phyloP scores from a whole-genome alignment of 1,140 invertebrate genomes.

The Tribolium madens region DNA sequence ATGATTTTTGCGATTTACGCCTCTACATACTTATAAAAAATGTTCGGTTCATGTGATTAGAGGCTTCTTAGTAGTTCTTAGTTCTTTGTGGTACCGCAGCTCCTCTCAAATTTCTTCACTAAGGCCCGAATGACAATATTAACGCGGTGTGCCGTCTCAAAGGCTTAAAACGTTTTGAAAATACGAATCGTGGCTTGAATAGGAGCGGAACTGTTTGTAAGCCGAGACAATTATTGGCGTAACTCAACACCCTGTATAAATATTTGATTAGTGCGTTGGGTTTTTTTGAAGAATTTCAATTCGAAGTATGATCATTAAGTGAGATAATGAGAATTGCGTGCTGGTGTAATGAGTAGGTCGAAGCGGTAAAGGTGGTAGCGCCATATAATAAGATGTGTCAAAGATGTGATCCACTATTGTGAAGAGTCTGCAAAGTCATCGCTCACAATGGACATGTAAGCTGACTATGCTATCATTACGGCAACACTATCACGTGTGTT shows the following conservation, averaged over 20 bases:
- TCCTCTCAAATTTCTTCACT: constrained; percentile 4
- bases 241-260: constrained; percentile 29
- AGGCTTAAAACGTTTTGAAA: constrained; percentile 38
- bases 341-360: constrained; percentile 15
- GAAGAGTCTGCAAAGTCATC: constrained; percentile 32
- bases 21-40: not conserved
- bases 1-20: not conserved
- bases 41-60: constrained; percentile 14
- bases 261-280: constrained; percentile 30
- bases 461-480: constrained; percentile 43
- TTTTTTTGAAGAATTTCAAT: not conserved
- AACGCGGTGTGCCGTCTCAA: constrained; percentile 27
- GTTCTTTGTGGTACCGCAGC: not conserved
- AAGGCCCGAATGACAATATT: constrained; percentile 16
- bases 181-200: constrained; percentile 31
- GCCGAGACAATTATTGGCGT: constrained; percentile 40
- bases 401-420: constrained; percentile 33
- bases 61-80: constrained; percentile 8
- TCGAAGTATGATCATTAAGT: not conserved
- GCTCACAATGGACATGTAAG: constrained; percentile 40
- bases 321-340: constrained; percentile 15
- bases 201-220: constrained; percentile 42
- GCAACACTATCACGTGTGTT: constrained; percentile 41
- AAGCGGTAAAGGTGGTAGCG: constrained; percentile 21
- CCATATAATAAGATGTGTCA: constrained; percentile 38